Percentiles rank a stretch among this genome's conserved stretches.
Evolutionary conservation across 2,113 vertebrate species (phyloP).

Genomic region (Oreochromis niloticus): DNA sequence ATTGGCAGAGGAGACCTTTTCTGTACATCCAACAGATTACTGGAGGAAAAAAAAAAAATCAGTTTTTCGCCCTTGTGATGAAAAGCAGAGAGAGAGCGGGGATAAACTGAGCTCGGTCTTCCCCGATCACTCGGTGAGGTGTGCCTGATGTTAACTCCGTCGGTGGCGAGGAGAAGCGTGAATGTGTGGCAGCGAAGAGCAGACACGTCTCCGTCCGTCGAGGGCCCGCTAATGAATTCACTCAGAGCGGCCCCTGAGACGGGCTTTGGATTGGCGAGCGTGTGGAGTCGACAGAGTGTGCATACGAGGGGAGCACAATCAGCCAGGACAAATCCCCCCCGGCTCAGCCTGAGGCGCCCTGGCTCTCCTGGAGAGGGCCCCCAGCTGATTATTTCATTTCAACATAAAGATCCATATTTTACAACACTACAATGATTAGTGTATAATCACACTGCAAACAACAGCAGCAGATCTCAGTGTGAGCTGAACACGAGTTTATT

Average conservation of each 20-base stretch:
- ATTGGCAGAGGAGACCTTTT: neutral
- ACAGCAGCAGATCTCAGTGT: neutral
- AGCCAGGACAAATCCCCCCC: slow-evolving; percentile 44
- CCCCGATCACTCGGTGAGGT: neutral
- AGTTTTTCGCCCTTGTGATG: neutral
- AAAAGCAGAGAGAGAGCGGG: neutral
- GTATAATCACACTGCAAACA: slow-evolving; percentile 28
- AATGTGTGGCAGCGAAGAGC: slow-evolving; percentile 25
- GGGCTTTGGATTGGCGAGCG: slow-evolving; percentile 21
- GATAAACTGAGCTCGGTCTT: neutral
- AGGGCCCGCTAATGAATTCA: slow-evolving; percentile 51
- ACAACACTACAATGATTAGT: slow-evolving; percentile 1
- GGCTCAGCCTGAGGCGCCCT: slow-evolving; percentile 13
- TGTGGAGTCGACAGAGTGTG: slow-evolving; percentile 9
- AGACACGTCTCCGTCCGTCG: slow-evolving; percentile 44
- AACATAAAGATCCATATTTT: slow-evolving; percentile 55
- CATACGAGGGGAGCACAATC: slow-evolving; percentile 25
- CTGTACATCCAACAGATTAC: neutral
- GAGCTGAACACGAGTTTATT: neutral
- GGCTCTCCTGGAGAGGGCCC: slow-evolving; percentile 39
- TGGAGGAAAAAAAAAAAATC: neutral
- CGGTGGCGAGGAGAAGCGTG: neutral
- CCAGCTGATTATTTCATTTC: slow-evolving; percentile 52
- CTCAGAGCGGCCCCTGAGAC: slow-evolving; percentile 46
- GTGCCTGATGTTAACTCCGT: slow-evolving; percentile 5